These are phyloP conservation scores for Eupithecia subfuscata DNA, from an alignment of 2,888 invertebrate genomes.

Conservation along the genomic window DNA sequence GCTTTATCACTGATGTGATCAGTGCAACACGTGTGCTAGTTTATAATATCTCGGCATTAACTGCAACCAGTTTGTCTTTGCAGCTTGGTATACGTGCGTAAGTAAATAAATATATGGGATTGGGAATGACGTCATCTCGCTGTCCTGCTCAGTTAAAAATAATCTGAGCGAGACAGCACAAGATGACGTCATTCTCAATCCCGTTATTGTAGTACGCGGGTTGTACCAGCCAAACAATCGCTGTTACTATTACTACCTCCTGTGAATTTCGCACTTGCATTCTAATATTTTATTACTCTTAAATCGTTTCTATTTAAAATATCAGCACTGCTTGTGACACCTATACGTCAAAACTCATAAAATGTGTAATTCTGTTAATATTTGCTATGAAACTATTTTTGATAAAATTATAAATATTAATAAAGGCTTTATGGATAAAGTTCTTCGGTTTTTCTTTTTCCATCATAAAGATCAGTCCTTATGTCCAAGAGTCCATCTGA, in stretches of 20 bases:
- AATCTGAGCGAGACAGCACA: background rate
- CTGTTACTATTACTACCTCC: background rate
- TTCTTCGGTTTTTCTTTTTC: conserved; percentile 14
- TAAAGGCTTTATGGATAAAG: conserved; percentile 4
- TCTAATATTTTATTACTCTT: background rate
- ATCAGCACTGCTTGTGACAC: conserved; percentile 16
- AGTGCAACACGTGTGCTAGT: too few relatives aligned
- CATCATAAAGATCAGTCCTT: background rate
- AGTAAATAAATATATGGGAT: background rate
- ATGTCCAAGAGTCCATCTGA: background rate
- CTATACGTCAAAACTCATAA: background rate
- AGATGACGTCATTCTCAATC: background rate
- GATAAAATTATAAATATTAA: conserved; percentile 62
- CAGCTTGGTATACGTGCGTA: background rate
- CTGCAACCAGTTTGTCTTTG: background rate
- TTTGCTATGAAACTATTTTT: conserved; percentile 59
- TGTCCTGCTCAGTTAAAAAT: too few relatives aligned
- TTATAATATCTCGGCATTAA: background rate
- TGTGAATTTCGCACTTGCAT: background rate
- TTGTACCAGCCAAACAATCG: background rate
- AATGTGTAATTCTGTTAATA: background rate
- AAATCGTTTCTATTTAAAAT: background rate
- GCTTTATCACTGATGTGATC: too few relatives aligned
- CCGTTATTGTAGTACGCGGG: background rate
- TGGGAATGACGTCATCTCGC: background rate